Evolutionary conservation across 1,140 invertebrate species (phyloP).

Genomic region (Brachystomella parvula): DNA sequence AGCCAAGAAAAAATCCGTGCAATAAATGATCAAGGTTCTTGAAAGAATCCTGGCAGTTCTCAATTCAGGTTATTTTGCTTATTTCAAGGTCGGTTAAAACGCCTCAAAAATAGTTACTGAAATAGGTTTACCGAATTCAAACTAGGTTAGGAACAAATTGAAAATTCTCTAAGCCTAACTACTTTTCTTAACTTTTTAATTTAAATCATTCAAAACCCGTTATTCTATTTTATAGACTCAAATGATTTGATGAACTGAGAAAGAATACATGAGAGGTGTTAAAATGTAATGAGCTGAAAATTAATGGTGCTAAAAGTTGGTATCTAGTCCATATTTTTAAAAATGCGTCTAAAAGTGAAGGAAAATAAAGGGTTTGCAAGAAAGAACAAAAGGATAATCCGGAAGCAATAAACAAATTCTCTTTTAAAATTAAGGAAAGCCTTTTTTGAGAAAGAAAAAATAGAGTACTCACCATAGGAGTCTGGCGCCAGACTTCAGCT

Average conservation of each 20-base stretch:
- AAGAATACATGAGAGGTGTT: background rate
- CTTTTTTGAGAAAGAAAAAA: background rate
- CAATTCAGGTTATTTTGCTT: no score
- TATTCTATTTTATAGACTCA: background rate
- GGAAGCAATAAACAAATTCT: constrained; percentile 6
- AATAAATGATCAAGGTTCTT: no score
- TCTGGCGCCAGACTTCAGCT: background rate
- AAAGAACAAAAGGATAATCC: no score
- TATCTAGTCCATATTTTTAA: background rate
- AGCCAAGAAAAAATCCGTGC: no score
- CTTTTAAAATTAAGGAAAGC: background rate
- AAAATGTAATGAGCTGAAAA: background rate
- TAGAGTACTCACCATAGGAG: background rate
- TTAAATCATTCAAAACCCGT: background rate
- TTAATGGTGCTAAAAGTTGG: background rate
- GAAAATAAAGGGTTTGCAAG: background rate
- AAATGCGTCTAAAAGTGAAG: background rate
- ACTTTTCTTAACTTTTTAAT: no score
- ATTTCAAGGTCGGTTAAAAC: no score
- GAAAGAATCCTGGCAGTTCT: no score
- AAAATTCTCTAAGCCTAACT: no score
- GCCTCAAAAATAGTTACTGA: no score
- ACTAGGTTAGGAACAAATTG: no score
- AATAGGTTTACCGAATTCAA: no score
- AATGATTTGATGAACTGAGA: background rate